A percentile compares a stretch with the other conserved stretches of the same genome.
Evolutionary conservation across 2,888 invertebrate genomes (phyloP).

Genomic region (Operophtera brumata): DNA sequence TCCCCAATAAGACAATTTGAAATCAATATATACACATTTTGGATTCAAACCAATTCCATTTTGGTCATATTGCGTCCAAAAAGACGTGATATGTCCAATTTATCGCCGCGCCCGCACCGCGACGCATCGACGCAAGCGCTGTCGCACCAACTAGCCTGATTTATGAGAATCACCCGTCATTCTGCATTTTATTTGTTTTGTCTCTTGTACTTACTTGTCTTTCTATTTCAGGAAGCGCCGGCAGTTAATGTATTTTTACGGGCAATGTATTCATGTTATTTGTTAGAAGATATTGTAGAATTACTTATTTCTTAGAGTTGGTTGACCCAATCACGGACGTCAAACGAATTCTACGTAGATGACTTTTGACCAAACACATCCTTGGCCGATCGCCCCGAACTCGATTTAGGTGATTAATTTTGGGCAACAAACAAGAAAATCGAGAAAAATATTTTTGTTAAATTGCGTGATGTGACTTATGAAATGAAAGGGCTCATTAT

Average conservation of each 20-base stretch:
- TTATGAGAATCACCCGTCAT: conserved; percentile 23
- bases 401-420: too few relatives aligned
- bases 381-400: too few relatives aligned
- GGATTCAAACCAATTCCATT: conserved; percentile 3
- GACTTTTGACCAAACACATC: too few relatives aligned
- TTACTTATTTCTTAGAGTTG: too few relatives aligned
- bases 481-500: too few relatives aligned
- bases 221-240: conserved; percentile 19
- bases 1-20: neutral
- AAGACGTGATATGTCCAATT: conserved; percentile 7
- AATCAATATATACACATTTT: conserved; percentile 7
- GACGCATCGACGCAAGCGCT: conserved; percentile 14
- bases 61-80: conserved; percentile 14
- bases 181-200: conserved; percentile 19
- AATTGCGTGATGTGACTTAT: too few relatives aligned
- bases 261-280: too few relatives aligned
- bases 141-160: conserved; percentile 15
- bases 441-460: too few relatives aligned
- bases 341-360: too few relatives aligned
- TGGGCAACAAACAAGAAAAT: too few relatives aligned
- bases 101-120: conserved; percentile 2
- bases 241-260: conserved; percentile 11
- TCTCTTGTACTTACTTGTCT: conserved; percentile 3
- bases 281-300: too few relatives aligned
- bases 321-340: too few relatives aligned